Evolutionary conservation across 2,113 vertebrate species (phyloP), one percentile per base, ranked within the genome.

Genomic region (Istiophorus platypterus): DNA sequence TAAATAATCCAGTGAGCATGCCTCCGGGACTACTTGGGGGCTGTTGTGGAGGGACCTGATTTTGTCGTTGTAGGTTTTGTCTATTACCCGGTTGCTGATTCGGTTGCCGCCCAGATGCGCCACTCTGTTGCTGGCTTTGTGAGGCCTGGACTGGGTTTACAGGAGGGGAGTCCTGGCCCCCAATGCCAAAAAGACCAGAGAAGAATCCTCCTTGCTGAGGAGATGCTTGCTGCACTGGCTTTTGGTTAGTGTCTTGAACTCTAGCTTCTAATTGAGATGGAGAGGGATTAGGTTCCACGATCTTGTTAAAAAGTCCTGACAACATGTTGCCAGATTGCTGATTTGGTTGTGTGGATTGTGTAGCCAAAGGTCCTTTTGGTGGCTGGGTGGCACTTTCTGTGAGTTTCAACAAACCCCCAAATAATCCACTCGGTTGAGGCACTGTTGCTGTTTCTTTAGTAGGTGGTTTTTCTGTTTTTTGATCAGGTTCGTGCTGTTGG

Each of bases 171-270:
- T 96, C 95, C 80, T 92, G 91, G 76, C 93, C 91, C 81, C 95
- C 90, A 68, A 93, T 96, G 69, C 92, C 91, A 95, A 97, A 96
- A 64, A 96, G 81, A 17, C 93, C 89, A 64, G 94, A 95, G 24
- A 96, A 72, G 56, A 95, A 92, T 22, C 92, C 84, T 63, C 90
- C 89, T 88, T 95, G 92, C 45, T 92, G 90, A 56, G 89, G 54
- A 76, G 82, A 59, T 59, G 76, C 47, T 68, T 92, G 87, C 18
- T 89, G 81, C 2, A 15, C 59, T 61, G 67, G 52, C 56, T 85
- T 91, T 58, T 78, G 85, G 24, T 77, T 91, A 62, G 75, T 22
- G 10, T 62, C 83, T 69, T 81, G 76, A 69, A 34, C 70, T 54
- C 47, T 31, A 75, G 72, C 10, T 26, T 80, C 47, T 75, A 76